Evolutionary conservation across 1,140 invertebrate genomes (phyloP), one percentile per base, ranked within the genome.

Genomic region (Cotesia vestalis): DNA sequence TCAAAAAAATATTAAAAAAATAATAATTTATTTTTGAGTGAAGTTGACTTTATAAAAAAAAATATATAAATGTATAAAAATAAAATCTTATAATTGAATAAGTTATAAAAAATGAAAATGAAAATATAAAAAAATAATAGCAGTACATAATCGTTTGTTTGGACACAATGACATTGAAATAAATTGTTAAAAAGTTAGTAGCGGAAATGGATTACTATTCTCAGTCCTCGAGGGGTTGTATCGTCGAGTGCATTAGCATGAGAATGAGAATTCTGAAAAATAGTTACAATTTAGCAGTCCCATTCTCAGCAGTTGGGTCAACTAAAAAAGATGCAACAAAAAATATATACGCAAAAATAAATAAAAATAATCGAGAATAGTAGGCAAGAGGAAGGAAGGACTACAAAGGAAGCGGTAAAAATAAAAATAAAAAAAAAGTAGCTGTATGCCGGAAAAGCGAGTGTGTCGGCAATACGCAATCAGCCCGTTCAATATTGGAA

Each of bases 401-500:
- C 34, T 12, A 53, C 12, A 27, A 38, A 57, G 36, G 51, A 51
- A 14, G 61, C 11, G 20, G 14, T 12, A 12, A n/a, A 17, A 40
- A 55, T n/a, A 57, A 20, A 35, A 3, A 12, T 20, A 20, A 40
- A 55, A 73, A 74, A 36, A 55, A 40, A 63, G 57, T 66, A 71
- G 11, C 36, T 57, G 40, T 9, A 36, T 12, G 6, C 66, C 6
- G 27, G 51, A 71, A 78, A 76, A 59, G 53, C 38, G 53, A 59
- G 53, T 68, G 9, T 60, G 55, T 59, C 14, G 55, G 66, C 14
- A 12, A 52, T 40, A 68, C 36, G 53, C 53, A 68, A 68, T 68
- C 53, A 60, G 53, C 53, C 66, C 52, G 17, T 71, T 46, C 73
- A 61, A 68, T 75, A 78, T 76, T 72, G 71, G 71, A 77, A 77